Evolutionary conservation across 2,113 vertebrate genomes (phyloP).

Genomic region (Tamias sibiricus): DNA sequence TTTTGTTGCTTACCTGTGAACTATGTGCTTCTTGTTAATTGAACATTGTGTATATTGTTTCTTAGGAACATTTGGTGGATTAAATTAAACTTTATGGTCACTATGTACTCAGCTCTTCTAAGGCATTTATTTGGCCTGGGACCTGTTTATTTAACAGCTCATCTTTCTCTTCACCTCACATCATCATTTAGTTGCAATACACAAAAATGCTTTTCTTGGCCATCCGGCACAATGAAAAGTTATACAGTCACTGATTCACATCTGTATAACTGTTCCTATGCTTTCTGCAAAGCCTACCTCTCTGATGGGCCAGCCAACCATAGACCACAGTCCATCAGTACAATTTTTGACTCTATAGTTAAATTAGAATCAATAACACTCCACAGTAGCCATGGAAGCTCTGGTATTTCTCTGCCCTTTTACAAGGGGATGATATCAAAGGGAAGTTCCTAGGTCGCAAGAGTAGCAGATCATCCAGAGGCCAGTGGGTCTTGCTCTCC

Average conservation of each 20-base stretch:
- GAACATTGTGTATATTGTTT: background rate
- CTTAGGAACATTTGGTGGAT: background rate
- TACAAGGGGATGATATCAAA: background rate
- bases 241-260: background rate
- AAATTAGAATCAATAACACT: constrained; percentile 47
- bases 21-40: background rate
- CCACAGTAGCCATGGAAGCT: background rate
- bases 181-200: constrained; percentile 65
- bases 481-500: background rate
- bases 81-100: background rate
- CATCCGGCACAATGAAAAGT: background rate
- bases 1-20: background rate
- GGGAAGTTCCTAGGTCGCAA: background rate
- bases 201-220: constrained; percentile 11
- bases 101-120: background rate
- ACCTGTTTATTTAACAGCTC: constrained; percentile 44
- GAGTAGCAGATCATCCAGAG: background rate
- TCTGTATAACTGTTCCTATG: constrained; percentile 19
- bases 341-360: constrained; percentile 23
- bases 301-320: background rate
- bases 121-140: background rate
- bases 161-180: constrained; percentile 41
- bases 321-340: background rate
- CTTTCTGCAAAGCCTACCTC: background rate
- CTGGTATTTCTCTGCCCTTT: constrained; percentile 2